phyloP scores from a whole-genome alignment of 2,888 invertebrate species.

The Ceriagrion tenellum region DNA sequence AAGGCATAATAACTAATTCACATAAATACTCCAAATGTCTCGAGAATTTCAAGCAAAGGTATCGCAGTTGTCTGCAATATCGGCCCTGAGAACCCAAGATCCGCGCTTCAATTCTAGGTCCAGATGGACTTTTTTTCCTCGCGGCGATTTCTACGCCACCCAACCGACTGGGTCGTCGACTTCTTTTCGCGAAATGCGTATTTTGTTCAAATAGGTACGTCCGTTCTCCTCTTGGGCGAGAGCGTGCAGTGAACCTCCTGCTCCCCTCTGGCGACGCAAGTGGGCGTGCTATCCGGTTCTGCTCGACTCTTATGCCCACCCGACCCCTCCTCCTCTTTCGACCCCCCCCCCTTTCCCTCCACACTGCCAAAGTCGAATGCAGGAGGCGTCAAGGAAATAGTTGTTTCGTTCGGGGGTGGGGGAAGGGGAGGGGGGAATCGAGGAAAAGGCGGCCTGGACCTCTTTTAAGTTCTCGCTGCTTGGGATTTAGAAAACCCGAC shows the following conservation, averaged over 20 bases:
- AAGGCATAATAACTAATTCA: no score
- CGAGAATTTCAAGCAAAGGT: no score
- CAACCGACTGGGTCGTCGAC: slow-evolving; percentile 1
- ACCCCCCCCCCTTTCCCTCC: neutral
- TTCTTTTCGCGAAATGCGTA: slow-evolving; percentile 36
- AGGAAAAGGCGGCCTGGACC: neutral
- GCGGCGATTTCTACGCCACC: no score
- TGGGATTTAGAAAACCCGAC: neutral
- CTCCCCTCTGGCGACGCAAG: neutral
- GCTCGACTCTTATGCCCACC: neutral
- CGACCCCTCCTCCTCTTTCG: no score
- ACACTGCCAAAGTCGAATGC: neutral
- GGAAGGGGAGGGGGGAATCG: neutral
- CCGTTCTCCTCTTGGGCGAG: neutral
- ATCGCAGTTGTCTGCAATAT: no score
- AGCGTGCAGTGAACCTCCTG: neutral
- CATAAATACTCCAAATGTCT: no score
- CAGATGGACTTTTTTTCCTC: no score
- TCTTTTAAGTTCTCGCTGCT: neutral
- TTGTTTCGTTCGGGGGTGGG: neutral
- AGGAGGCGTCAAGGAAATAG: slow-evolving; percentile 22
- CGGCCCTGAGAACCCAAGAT: no score
- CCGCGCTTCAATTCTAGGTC: no score
- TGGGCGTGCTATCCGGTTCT: slow-evolving; percentile 31
- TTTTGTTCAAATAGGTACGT: neutral